phyloP scores from a whole-genome alignment of 2,888 invertebrate genomes.

The Lepidocyrtinus sp. region DNA sequence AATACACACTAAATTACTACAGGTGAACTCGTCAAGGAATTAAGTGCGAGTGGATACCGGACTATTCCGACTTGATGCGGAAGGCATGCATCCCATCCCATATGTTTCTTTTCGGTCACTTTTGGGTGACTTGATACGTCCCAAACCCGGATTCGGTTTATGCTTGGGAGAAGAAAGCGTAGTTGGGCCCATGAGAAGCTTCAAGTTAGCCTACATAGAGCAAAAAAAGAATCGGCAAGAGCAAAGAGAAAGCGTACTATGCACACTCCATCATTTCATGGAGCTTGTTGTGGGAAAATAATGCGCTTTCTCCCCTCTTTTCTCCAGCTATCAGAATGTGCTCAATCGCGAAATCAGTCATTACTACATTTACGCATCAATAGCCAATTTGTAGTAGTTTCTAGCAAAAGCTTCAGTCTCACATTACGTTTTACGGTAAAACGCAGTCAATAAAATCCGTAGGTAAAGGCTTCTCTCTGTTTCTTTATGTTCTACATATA shows the following conservation, averaged over 20 bases:
- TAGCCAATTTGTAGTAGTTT: conserved; percentile 11
- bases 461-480: background rate
- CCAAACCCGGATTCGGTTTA: conserved; percentile 27
- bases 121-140: conserved; percentile 23
- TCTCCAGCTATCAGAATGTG: background rate
- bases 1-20: conserved; percentile 13
- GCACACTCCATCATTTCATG: no score
- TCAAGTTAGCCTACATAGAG: background rate
- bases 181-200: conserved; percentile 7
- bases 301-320: conserved; percentile 3
- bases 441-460: conserved; percentile 5
- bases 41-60: conserved; percentile 25
- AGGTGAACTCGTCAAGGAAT: conserved; percentile 18
- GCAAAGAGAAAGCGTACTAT: background rate
- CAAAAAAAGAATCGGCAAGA: no score
- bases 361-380: conserved; percentile 18
- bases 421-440: conserved; percentile 6
- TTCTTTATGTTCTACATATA: background rate
- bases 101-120: conserved; percentile 1
- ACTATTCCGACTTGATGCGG: conserved; percentile 46
- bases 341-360: conserved; percentile 10
- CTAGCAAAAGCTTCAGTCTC: conserved; percentile 6
- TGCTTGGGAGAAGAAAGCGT: background rate
- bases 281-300: conserved; percentile 16
- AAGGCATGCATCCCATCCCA: conserved; percentile 18